A percentile compares a stretch with the other conserved stretches of the same genome.
Evolutionary conservation across 2,113 vertebrate species (phyloP).

Genomic region (Crotalus helleri): DNA sequence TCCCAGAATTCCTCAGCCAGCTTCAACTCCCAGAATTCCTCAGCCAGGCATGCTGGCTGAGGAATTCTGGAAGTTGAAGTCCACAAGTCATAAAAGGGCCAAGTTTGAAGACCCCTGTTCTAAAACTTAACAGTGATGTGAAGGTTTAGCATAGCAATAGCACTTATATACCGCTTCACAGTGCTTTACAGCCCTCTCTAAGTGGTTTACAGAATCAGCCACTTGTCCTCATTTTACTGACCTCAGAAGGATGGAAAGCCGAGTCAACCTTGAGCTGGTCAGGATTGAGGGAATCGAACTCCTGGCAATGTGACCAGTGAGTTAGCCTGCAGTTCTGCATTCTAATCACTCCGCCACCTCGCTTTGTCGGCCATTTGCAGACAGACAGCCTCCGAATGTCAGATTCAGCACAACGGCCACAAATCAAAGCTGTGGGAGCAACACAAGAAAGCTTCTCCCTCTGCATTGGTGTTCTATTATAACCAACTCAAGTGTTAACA

Average conservation of each 20-base stretch:
- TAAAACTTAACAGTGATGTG: too few species aligned
- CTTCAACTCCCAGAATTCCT: too few species aligned
- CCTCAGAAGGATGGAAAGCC: neutral
- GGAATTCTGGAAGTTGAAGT: too few species aligned
- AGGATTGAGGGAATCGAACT: neutral
- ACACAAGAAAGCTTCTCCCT: slow-evolving; percentile 68
- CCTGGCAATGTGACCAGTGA: neutral
- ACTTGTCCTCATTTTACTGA: neutral
- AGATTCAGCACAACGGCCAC: slow-evolving; percentile 53
- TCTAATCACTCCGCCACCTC: neutral
- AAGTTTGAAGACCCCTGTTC: too few species aligned
- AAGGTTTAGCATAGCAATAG: neutral
- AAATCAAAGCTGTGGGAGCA: slow-evolving; percentile 59
- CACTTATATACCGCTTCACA: neutral
- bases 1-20: too few species aligned
- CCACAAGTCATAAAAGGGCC: too few species aligned
- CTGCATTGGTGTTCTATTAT: slow-evolving; percentile 72
- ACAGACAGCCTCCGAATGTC: neutral
- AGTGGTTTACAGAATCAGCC: neutral
- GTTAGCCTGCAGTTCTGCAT: neutral
- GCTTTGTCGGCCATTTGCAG: neutral
- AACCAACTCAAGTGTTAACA: slow-evolving; percentile 73
- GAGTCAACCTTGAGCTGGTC: neutral
- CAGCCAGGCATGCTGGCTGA: too few species aligned
- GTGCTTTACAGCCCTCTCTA: neutral